A percentile compares a stretch with the other conserved stretches of the same genome.
phyloP scores from a whole-genome alignment of 2,797 vertebrate genomes.

The Gephyroberyx darwinii region DNA sequence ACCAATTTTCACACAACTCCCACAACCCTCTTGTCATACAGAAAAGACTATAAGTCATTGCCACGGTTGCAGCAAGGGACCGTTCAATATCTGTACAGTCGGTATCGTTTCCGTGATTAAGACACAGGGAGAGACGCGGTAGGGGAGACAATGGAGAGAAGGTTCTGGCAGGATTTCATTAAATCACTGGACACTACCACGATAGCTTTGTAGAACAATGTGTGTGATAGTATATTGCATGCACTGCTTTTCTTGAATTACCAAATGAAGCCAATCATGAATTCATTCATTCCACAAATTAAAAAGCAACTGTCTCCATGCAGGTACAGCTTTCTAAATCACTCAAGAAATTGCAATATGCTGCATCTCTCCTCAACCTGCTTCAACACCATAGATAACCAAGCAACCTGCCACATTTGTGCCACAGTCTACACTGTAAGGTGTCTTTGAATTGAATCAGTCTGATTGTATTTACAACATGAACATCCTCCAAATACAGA shows the following conservation, averaged over 20 bases:
- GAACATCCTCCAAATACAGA: no score
- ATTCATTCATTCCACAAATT: neutral
- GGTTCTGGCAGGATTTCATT: neutral
- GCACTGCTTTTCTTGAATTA: no score
- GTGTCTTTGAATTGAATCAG: neutral
- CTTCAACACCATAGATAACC: neutral
- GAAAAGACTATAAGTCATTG: slow-evolving; percentile 44
- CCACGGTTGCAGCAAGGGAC: slow-evolving; percentile 18
- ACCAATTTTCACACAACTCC: slow-evolving; percentile 66
- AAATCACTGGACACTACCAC: neutral
- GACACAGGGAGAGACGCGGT: slow-evolving; percentile 2
- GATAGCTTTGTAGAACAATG: neutral
- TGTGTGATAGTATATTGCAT: neutral
- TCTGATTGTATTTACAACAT: neutral
- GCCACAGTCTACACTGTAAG: neutral
- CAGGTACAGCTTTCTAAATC: neutral
- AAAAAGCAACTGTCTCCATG: neutral
- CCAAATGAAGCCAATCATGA: no score
- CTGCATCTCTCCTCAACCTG: neutral
- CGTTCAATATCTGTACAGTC: slow-evolving; percentile 18
- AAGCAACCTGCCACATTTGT: neutral
- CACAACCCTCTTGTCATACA: slow-evolving; percentile 56
- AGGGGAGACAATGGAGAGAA: neutral
- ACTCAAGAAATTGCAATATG: neutral
- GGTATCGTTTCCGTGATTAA: slow-evolving; percentile 24